Evolutionary conservation across 30 jellyfish, hydroid and myxozoan genomes (phyloP).

Genomic region (Phacellophora camtschatica): DNA sequence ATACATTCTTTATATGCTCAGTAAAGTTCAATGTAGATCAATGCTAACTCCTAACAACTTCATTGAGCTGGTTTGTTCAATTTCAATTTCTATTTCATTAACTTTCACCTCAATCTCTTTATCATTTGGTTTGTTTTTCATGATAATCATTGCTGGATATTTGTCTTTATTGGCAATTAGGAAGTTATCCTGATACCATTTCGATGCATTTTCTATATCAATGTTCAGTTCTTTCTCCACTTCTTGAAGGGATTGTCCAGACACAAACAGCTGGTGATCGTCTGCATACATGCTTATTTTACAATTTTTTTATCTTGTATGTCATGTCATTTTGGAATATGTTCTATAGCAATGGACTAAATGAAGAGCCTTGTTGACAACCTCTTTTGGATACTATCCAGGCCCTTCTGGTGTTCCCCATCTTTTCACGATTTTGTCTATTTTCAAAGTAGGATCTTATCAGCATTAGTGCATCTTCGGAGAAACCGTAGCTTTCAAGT

Average conservation of each 20-base stretch:
- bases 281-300: background rate
- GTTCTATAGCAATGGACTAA: slow-evolving; percentile 26
- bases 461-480: slow-evolving; percentile 6
- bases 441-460: slow-evolving; percentile 17
- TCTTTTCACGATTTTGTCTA: slow-evolving; percentile 30
- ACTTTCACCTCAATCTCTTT: background rate
- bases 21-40: slow-evolving; percentile 3
- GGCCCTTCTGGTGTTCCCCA: slow-evolving; percentile 18
- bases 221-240: slow-evolving; percentile 28
- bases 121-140: slow-evolving; percentile 12
- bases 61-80: slow-evolving; percentile 13
- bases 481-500: slow-evolving; percentile 13
- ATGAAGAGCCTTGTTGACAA: slow-evolving; percentile 19
- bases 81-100: background rate
- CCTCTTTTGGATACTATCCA: slow-evolving; percentile 17
- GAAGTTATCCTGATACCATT: slow-evolving; percentile 43
- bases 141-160: slow-evolving; percentile 35
- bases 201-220: slow-evolving; percentile 20
- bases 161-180: slow-evolving; percentile 35
- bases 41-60: slow-evolving; percentile 13
- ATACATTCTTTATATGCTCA: no score
- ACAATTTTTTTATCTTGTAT: background rate
- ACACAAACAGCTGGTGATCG: slow-evolving; percentile 9
- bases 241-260: background rate
- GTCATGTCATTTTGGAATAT: slow-evolving; percentile 17